Base-by-base conservation (phyloP, 2,888 invertebrate species). In the Dasypolia templi region DNA sequence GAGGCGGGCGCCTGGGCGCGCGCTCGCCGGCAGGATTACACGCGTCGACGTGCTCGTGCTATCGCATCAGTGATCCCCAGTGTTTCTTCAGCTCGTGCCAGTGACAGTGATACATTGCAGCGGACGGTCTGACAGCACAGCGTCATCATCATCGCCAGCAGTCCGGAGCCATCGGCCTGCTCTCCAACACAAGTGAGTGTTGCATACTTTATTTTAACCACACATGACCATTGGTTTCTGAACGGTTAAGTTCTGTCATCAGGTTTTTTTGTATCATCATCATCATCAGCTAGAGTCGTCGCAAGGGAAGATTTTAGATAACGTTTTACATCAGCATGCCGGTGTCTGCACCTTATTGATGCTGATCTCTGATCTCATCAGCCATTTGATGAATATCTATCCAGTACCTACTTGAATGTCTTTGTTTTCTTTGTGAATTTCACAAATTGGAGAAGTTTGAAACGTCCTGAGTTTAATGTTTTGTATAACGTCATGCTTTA, bases 11-110 rank as follows among this genome's bases (percentile, higher is more conserved):
- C 80, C 84, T 93, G 89, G 84, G 84, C 89, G 89, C 93, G 91
- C 91, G 91, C 89, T 89, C 89, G 86, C 86, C 91, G 91, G 72
- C 69, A 67, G 73, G 79, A 82, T 65, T 87, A 85, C 91, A 92
- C 93, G 93, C 88, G 89, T 78, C 75, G 67, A 61, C 61, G 75
- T 68, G 59, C 79, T 77, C 81, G 73, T 79, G 86, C 85, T 87
- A 85, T 86, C 87, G 84, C 70, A 69, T 71, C 83, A 84, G 87
- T 87, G 85, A 87, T 85, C 85, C 75, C 75, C 79, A 87, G 89
- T 79, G 84, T 51, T 61, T 76, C 76, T 44, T 55, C 78, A 77
- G 75, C 67, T 79, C 83, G 82, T 81, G 75, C 67, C 69, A 82
- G 85, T 88, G 88, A 83, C 78, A 86, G 89, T 89, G 89, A 85